A percentile compares a stretch with the other conserved stretches of the same genome.
Conservation (phyloP, 2,113 vertebrate species). For the Platycercus adscitus region DNA sequence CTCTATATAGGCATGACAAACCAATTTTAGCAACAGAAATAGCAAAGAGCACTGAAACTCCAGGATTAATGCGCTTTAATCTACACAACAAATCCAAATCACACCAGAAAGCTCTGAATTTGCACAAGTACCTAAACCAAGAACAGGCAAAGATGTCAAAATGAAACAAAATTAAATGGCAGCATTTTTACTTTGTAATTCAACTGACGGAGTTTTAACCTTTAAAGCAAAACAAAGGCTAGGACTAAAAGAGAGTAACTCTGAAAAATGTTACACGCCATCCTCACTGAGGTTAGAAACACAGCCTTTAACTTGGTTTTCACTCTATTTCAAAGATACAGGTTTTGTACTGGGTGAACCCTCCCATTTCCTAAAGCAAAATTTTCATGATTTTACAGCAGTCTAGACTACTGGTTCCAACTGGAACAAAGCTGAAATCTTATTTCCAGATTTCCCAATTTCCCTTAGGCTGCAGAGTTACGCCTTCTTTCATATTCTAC, state of each 20-base stretch:
- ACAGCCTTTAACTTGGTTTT: not conserved
- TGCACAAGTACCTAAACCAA: not conserved
- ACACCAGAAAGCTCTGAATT: not conserved
- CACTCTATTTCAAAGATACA: not conserved
- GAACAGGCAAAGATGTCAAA: not conserved
- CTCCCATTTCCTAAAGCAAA: slow-evolving; percentile 2
- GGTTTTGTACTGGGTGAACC: not conserved
- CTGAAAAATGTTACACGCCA: not conserved
- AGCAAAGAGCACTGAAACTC: not conserved
- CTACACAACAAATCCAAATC: not conserved
- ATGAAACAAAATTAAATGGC: not conserved
- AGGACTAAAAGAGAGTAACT: not conserved
- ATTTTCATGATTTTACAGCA: not conserved
- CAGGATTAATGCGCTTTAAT: not conserved
- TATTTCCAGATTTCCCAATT: not conserved
- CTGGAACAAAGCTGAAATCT: not conserved
- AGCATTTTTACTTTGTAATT: not conserved
- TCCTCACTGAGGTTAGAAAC: not conserved
- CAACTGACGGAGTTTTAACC: not conserved
- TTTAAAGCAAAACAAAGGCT: not conserved
- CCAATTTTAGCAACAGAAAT: not conserved
- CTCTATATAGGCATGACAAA: not conserved
- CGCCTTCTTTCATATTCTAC: not conserved
- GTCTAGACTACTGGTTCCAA: slow-evolving; percentile 8
- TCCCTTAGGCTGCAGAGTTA: not conserved